Conservation (phyloP, 2,797 vertebrate species). For the Galagoides demidoff region DNA sequence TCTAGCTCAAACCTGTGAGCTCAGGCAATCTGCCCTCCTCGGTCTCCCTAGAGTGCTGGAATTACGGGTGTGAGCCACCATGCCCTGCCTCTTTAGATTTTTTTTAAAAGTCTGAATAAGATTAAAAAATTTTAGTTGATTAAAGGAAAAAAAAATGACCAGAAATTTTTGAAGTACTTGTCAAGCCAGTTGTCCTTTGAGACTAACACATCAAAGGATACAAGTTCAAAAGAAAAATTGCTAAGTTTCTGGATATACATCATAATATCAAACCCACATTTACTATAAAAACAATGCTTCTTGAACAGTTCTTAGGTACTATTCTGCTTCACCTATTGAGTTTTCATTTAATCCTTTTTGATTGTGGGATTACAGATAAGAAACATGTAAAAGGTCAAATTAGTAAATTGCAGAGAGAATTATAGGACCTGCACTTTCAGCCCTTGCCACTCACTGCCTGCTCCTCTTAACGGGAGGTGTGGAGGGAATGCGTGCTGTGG, state of each 20-base stretch:
- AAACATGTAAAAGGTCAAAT: neutral
- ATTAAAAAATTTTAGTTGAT: neutral
- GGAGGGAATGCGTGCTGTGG: fast-evolving
- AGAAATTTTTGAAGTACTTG: neutral
- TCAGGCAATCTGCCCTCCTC: no score
- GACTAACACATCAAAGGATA: neutral
- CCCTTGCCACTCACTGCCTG: neutral
- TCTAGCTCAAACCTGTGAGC: no score
- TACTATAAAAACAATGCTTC: neutral
- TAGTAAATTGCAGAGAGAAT: neutral
- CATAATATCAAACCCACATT: neutral
- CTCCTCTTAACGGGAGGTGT: neutral
- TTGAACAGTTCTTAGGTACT: neutral
- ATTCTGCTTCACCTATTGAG: neutral
- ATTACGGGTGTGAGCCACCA: no score
- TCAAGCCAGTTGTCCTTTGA: neutral
- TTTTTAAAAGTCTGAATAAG: neutral
- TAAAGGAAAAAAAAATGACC: neutral
- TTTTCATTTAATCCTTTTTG: neutral
- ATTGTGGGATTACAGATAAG: neutral
- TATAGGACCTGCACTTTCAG: fast-evolving
- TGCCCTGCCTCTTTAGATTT: neutral
- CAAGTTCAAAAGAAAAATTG: neutral
- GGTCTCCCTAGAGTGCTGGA: no score
- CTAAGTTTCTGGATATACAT: neutral